Conservation (phyloP, 1,140 invertebrate genomes). For the Drosophila sucinea region DNA sequence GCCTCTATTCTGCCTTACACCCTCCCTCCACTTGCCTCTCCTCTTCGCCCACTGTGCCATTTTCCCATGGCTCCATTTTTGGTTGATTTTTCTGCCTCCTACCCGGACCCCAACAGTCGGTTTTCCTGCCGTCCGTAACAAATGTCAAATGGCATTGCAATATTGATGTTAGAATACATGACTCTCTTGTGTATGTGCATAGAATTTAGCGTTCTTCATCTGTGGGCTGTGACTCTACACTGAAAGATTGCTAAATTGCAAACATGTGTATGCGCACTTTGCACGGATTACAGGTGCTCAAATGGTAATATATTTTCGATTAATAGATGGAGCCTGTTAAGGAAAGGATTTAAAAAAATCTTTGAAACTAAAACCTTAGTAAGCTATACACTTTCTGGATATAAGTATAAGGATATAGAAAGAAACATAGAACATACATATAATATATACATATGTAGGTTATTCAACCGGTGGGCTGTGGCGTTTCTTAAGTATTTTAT, state of each 20-base stretch:
- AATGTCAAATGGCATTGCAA: conserved; percentile 63
- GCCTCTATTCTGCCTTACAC: conserved; percentile 25
- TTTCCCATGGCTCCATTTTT: neutral
- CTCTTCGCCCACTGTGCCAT: neutral
- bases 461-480: no score
- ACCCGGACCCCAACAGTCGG: conserved; percentile 26
- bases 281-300: neutral
- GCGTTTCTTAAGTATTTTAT: no score
- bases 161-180: conserved; percentile 63
- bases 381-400: no score
- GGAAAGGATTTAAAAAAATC: no score
- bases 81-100: conserved; percentile 12
- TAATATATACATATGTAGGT: no score
- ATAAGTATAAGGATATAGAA: no score
- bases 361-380: no score
- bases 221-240: neutral
- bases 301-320: no score
- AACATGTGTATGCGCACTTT: neutral
- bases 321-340: no score
- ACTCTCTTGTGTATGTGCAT: conserved; percentile 23
- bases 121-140: conserved; percentile 34
- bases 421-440: no score
- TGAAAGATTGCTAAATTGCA: neutral
- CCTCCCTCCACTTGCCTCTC: neutral
- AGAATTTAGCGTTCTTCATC: conserved; percentile 6